Conservation (phyloP, 2,797 vertebrate species). For the Gymnothorax reevesii region DNA sequence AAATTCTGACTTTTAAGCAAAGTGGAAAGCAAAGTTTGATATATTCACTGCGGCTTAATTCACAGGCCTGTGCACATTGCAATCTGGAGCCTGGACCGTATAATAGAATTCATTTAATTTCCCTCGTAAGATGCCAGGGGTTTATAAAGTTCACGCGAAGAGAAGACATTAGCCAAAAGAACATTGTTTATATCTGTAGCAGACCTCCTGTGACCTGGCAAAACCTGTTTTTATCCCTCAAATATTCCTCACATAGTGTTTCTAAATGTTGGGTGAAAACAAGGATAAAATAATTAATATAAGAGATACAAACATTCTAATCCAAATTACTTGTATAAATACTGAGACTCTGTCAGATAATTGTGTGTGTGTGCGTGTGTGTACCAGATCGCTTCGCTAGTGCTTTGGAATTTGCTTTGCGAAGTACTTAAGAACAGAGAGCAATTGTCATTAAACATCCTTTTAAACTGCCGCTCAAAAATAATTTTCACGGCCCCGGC, state of each 20-base stretch:
- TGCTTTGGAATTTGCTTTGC: too few relatives aligned
- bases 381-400: background rate
- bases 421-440: too few relatives aligned
- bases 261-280: background rate
- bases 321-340: background rate
- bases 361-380: background rate
- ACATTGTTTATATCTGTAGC: background rate
- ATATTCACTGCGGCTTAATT: conserved; percentile 1
- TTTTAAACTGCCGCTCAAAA: background rate
- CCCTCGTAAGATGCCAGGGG: background rate
- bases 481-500: background rate
- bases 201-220: background rate
- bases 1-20: conserved; percentile 23
- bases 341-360: background rate
- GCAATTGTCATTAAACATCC: background rate
- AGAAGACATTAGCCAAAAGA: background rate
- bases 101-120: background rate
- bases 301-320: background rate
- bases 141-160: background rate
- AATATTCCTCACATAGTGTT: background rate
- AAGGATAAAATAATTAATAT: background rate
- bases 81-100: conserved; percentile 11
- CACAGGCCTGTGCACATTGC: background rate
- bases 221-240: background rate
- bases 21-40: conserved; percentile 5